Conservation (phyloP, 2,888 invertebrate species). For the Leptinotarsa juncta region DNA sequence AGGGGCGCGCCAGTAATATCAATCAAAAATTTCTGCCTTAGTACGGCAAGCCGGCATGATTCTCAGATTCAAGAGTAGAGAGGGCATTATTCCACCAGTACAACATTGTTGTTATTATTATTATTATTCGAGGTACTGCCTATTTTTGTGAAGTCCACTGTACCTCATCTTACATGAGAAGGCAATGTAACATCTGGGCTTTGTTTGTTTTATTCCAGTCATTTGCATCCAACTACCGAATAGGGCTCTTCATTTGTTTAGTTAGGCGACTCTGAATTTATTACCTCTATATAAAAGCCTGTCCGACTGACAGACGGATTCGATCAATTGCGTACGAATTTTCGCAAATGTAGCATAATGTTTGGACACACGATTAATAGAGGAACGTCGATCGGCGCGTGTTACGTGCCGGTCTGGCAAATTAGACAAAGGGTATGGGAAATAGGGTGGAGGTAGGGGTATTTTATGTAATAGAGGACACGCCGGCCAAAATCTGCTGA, state of each 20-base stretch:
- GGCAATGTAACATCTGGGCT: background rate
- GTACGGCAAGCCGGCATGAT: too few relatives aligned
- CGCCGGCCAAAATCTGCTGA: slow-evolving; percentile 25
- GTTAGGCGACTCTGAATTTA: slow-evolving; percentile 10
- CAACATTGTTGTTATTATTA: too few relatives aligned
- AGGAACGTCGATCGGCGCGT: slow-evolving; percentile 43
- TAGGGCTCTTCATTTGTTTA: slow-evolving; percentile 10
- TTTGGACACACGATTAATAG: slow-evolving; percentile 53
- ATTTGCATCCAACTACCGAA: background rate
- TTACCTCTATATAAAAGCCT: slow-evolving; percentile 3
- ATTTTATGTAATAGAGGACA: slow-evolving; percentile 30
- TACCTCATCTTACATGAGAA: background rate
- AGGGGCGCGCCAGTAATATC: too few relatives aligned
- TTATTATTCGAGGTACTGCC: too few relatives aligned
- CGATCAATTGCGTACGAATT: slow-evolving; percentile 39
- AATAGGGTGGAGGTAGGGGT: slow-evolving; percentile 11
- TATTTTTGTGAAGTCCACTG: background rate
- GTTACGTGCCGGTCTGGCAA: slow-evolving; percentile 47
- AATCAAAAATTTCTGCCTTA: too few relatives aligned
- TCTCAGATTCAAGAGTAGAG: too few relatives aligned
- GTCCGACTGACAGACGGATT: slow-evolving; percentile 31
- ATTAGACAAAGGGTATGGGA: slow-evolving; percentile 49
- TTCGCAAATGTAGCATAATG: slow-evolving; percentile 51
- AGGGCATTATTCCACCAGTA: too few relatives aligned
- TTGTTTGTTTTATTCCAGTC: slow-evolving; percentile 2